These are phyloP conservation scores for human DNA, from an alignment of 2,113 vertebrate species.

Conservation along the genomic window GRCh38 chr20:51213001-51213500, in stretches of 20 bases:
- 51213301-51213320: background rate
- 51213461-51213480: background rate
- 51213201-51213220: background rate
- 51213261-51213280: background rate
- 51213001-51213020: background rate
- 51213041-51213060: background rate
- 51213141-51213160: background rate
- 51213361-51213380: background rate
- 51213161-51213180: too few relatives aligned
- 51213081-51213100: background rate
- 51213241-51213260: background rate
- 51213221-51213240: too few relatives aligned
- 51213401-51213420: background rate
- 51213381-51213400: slow-evolving; percentile 26
- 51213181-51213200: background rate
- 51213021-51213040: background rate
- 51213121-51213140: background rate
- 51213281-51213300: background rate
- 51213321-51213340: background rate
- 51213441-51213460: background rate
- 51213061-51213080: background rate
- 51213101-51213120: background rate
- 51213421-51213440: background rate
- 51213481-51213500: background rate
- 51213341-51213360: background rate